Evolutionary conservation across 2,113 vertebrate genomes (phyloP), one percentile per base, ranked within the genome.

Genomic region (Gambusia holbrooki): DNA sequence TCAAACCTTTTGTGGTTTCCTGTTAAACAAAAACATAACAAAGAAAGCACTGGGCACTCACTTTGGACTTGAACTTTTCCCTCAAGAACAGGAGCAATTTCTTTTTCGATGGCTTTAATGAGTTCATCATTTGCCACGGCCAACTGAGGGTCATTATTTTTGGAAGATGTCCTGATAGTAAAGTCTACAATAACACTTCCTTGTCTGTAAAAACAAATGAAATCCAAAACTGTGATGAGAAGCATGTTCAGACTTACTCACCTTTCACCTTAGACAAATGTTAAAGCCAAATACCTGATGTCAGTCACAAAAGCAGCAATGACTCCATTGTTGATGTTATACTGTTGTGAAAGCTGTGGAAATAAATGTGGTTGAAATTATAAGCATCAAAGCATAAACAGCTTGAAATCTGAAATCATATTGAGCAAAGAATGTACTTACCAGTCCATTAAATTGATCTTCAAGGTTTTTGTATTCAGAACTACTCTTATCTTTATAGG

Each of bases 101-200:
- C 0, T 0, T 0, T 40, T 40, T 9, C 0, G n/a, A 87, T 67
- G 67, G 60, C 69, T 0, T 0, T 1, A 19, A 6, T 30, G 22
- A 94, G 10, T 0, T 48, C 35, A 33, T 19, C 0, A 62, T 92
- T 91, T 72, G 69, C 90, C 2, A 6, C 0, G 0, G 17, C 35
- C 1, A 93, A 32, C 77, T 76, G 35, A 1, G 3, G 3, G 0
- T 15, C 0, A 14, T 42, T 7, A 27, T 81, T 0, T 3, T 66
- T 3, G 1, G 27, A 27, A 5, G 29, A 74, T 29, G 85, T 76
- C 61, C 7, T 5, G 32, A 94, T 40, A 32, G 8, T 67, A 54
- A 76, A 92, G 17, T 89, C 77, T 71, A 58, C 63, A 33, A 92
- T 79, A n/a, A 90, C 5, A 27, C 93, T 94, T 63, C 93, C 93